Evolutionary conservation across 1,140 invertebrate genomes (phyloP).

Genomic region (Drosophila cardini): DNA sequence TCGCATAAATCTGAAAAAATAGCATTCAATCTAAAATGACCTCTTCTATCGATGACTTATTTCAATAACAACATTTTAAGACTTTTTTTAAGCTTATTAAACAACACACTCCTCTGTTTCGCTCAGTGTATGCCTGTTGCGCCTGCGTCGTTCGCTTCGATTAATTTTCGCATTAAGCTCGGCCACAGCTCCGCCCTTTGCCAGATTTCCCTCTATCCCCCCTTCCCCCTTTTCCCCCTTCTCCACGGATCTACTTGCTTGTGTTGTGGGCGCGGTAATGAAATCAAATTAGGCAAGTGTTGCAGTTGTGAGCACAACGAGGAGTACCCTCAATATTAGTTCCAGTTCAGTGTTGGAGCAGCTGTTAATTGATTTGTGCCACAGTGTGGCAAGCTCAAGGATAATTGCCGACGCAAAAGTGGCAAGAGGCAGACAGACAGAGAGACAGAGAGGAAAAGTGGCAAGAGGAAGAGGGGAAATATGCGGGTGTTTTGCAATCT

Average conservation of each 20-base stretch:
- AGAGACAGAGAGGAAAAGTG: no score
- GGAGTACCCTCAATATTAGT: slow-evolving; percentile 12
- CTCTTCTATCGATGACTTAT: no score
- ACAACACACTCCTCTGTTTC: no score
- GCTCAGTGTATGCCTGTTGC: slow-evolving; percentile 26
- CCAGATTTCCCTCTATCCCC: not conserved
- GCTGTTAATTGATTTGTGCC: slow-evolving; percentile 67
- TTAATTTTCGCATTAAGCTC: slow-evolving; percentile 84
- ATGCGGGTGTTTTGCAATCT: not conserved
- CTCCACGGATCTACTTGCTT: slow-evolving; percentile 27
- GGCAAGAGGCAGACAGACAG: no score
- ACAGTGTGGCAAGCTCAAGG: slow-evolving; percentile 59
- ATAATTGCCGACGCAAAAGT: slow-evolving; percentile 54
- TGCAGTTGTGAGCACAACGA: slow-evolving; percentile 25
- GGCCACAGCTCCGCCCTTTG: slow-evolving; percentile 71
- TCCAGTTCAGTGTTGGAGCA: slow-evolving; percentile 36
- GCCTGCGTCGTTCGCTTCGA: slow-evolving; percentile 78
- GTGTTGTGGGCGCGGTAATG: slow-evolving; percentile 84
- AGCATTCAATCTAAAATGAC: no score
- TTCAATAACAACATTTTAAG: no score
- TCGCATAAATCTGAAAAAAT: no score
- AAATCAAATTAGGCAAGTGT: slow-evolving; percentile 84
- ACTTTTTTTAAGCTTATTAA: no score
- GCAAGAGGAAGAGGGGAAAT: not conserved
- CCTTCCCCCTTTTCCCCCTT: not conserved